Evolutionary conservation across 2,797 vertebrate genomes (phyloP).

Genomic region (Scolopax bukidnonensis): DNA sequence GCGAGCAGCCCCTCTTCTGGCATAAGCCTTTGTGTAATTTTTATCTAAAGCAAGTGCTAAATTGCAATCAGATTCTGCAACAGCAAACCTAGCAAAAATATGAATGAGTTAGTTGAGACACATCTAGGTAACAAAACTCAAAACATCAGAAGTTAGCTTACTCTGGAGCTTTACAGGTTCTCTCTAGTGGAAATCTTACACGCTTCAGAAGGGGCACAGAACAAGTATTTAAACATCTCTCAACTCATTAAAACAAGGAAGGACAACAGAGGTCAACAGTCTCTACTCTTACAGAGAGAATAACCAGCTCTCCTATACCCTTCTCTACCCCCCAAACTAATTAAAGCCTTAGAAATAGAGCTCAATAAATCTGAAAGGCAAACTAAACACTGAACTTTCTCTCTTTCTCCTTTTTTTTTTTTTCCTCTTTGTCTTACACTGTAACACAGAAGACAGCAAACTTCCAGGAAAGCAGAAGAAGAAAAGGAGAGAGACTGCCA

Average conservation of each 20-base stretch:
- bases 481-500: background rate
- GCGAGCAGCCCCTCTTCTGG: constrained; percentile 88
- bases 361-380: background rate
- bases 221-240: background rate
- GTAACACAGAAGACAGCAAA: background rate
- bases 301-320: background rate
- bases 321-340: background rate
- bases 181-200: background rate
- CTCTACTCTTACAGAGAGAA: background rate
- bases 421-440: background rate
- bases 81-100: constrained; percentile 83
- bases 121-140: background rate
- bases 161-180: background rate
- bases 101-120: background rate
- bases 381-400: background rate
- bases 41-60: constrained; percentile 90
- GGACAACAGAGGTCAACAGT: background rate
- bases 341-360: background rate
- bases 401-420: no score
- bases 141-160: background rate
- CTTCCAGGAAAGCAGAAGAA: background rate
- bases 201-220: background rate
- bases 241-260: background rate
- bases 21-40: constrained; percentile 88
- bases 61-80: constrained; percentile 96